Conservation (phyloP, 1,140 invertebrate species). For the Diploscapter pachys region DNA sequence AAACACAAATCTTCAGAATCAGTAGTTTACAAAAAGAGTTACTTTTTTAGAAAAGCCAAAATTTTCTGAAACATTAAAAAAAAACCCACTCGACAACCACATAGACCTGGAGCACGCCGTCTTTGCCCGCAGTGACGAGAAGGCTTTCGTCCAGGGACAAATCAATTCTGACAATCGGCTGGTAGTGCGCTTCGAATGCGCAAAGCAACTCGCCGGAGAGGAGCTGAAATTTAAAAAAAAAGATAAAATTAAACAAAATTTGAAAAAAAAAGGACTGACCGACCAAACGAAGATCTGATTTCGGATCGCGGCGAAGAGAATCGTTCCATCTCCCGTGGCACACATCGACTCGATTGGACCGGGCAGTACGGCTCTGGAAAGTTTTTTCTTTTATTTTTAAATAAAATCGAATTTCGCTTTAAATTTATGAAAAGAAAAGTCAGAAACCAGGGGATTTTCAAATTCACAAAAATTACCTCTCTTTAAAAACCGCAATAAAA, state of each 20-base stretch:
- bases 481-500: too few species aligned
- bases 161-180: conserved; percentile 17
- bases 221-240: conserved; percentile 19
- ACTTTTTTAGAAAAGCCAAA: too few species aligned
- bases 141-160: conserved; percentile 33
- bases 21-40: too few species aligned
- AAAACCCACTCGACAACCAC: conserved; percentile 32
- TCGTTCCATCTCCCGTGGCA: conserved; percentile 23
- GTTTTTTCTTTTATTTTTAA: background rate
- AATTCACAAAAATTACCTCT: too few species aligned
- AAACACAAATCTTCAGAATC: background rate
- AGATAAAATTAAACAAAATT: too few species aligned
- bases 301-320: conserved; percentile 26
- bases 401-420: background rate
- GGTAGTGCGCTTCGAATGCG: conserved; percentile 36
- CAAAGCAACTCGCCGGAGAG: conserved; percentile 31
- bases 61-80: background rate
- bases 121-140: conserved; percentile 29
- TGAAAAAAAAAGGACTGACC: too few species aligned
- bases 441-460: too few species aligned
- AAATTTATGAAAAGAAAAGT: too few species aligned
- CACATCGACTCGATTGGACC: conserved; percentile 16
- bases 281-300: conserved; percentile 26
- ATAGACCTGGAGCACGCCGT: conserved; percentile 33
- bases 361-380: conserved; percentile 19